Base-by-base conservation (phyloP, 2,113 vertebrate species). In the Passer montanus region DNA sequence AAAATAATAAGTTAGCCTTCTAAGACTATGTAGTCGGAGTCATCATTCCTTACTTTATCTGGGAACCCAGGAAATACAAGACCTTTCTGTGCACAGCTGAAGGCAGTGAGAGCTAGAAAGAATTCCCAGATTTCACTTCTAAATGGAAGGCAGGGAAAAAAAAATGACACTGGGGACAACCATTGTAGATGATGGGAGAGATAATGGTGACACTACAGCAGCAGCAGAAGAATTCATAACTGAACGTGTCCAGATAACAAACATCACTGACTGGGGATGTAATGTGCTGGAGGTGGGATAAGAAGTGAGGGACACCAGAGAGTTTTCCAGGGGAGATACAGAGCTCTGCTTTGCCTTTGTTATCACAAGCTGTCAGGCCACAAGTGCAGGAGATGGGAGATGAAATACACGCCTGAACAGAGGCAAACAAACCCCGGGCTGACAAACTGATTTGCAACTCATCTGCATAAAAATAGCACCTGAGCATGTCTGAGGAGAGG, bases 321-420 rank as follows among this genome's bases (percentile, higher is more conserved):
- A 66, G n/a, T 49, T 93, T 69, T 73, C 21, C 33, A 66, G 39
- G 23, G 30, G 30, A 93, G 85, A 95, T 72, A 90, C 10, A 47
- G 63, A 87, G 55, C 79, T 94, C 52, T 52, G 64, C 44, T 86
- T 53, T 87, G 43, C 81, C 62, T 87, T 77, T 90, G 72, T 96
- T 95, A 97, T 86, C 93, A 88, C 33, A 47, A 82, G 67, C 84
- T 94, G 94, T 86, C 93, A 90, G 74, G 87, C 11, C 87, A 91
- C 49, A 47, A 95, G 20, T 16, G 60, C 78, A 77, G 59, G 63
- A 77, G 87, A 70, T 50, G 56, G 2, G 12, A 82, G 78, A 87
- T 91, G 75, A 94, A 93, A 93, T 2, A 30, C 53, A 10, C 3
- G 43, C 47, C 50, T 70, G 84, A 89, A 55, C 39, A 88, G 41